A percentile compares a stretch with the other conserved stretches of the same genome.
Evolutionary conservation across 2,113 vertebrate genomes (phyloP).

Genomic region (Mobula hypostoma): DNA sequence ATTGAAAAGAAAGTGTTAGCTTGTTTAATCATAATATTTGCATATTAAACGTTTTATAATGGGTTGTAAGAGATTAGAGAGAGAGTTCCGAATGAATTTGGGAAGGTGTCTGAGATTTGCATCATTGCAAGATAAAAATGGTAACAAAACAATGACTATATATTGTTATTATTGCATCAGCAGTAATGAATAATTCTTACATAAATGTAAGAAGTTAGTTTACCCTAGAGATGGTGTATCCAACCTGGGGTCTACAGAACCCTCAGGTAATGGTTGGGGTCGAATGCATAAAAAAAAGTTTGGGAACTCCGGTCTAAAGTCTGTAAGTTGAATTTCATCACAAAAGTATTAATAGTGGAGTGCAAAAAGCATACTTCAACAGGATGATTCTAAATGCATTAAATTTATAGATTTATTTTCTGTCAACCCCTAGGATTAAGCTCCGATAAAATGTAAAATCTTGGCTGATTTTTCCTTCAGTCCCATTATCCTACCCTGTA

Average conservation of each 20-base stretch:
- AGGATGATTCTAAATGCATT: background rate
- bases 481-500: too few species aligned
- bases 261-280: too few species aligned
- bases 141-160: background rate
- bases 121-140: background rate
- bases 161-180: background rate
- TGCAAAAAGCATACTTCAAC: background rate
- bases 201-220: too few species aligned
- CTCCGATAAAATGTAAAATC: too few species aligned
- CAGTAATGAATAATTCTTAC: background rate
- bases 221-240: too few species aligned
- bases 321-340: background rate
- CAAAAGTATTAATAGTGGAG: background rate
- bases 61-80: background rate
- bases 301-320: background rate
- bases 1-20: too few species aligned
- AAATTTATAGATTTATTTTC: background rate
- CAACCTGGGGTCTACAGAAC: too few species aligned
- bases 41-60: background rate
- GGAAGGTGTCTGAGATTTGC: background rate
- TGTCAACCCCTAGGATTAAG: background rate
- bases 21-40: background rate
- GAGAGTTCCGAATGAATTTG: background rate
- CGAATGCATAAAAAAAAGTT: too few species aligned
- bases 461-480: too few species aligned